Evolutionary conservation across 2,113 vertebrate species (phyloP).

Genomic region (Chroicocephalus ridibundus): DNA sequence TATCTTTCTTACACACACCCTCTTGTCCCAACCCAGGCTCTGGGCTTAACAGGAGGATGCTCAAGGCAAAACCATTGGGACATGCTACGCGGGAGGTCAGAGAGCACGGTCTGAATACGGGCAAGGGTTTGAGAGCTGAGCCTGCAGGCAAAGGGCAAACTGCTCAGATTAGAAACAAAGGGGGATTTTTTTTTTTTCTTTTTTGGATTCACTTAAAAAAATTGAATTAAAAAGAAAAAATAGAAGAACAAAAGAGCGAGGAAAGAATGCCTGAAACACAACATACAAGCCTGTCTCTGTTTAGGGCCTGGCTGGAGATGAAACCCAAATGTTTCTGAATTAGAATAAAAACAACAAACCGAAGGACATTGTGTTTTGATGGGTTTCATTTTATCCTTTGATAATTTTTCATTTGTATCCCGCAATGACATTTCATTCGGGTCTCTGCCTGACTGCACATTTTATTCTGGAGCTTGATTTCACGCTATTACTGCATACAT

Average conservation of each 20-base stretch:
- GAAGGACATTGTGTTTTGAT: constrained; percentile 63
- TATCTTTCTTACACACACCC: constrained; percentile 3
- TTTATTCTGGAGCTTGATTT: constrained; percentile 60
- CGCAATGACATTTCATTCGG: constrained; percentile 8
- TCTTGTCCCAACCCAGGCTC: background rate
- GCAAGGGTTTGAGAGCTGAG: background rate
- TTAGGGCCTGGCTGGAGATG: constrained; percentile 56
- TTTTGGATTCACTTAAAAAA: background rate
- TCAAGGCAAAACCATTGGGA: background rate
- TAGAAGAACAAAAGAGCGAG: background rate
- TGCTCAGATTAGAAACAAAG: constrained; percentile 1
- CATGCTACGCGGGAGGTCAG: background rate
- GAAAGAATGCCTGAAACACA: constrained; percentile 3
- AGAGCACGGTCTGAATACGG: background rate
- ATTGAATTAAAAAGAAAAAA: background rate
- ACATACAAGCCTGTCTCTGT: constrained; percentile 13
- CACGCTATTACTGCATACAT: constrained; percentile 45
- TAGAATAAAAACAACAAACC: constrained; percentile 56
- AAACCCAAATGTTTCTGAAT: constrained; percentile 50
- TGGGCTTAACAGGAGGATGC: background rate
- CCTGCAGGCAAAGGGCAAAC: background rate
- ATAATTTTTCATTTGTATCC: constrained; percentile 56
- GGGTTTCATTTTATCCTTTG: constrained; percentile 55
- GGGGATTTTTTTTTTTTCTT: background rate
- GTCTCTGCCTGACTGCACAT: constrained; percentile 60